Conservation (phyloP, 2,888 invertebrate genomes). For the Amphipoea oculea region DNA sequence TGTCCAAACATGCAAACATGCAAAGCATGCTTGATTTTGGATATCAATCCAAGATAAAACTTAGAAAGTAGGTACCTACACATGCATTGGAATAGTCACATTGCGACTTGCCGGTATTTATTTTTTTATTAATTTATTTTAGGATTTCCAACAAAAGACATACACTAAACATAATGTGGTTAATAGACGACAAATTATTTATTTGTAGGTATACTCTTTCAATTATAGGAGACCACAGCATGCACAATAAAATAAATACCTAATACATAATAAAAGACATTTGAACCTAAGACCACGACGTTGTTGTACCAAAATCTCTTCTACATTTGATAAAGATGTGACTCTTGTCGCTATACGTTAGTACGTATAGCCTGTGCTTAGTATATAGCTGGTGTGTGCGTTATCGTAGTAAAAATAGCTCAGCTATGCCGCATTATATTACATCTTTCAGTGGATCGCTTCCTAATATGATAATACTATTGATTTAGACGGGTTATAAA, state of each 20-base stretch:
- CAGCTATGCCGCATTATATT: neutral
- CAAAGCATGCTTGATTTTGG: too few relatives aligned
- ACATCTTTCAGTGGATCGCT: constrained; percentile 33
- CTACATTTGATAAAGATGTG: neutral
- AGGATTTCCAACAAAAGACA: too few relatives aligned
- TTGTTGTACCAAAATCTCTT: neutral
- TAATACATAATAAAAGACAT: too few relatives aligned
- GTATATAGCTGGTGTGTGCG: neutral
- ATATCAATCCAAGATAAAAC: neutral
- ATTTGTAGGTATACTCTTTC: too few relatives aligned
- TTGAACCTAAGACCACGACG: neutral
- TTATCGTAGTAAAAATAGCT: neutral
- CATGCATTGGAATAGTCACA: neutral
- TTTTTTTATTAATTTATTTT: too few relatives aligned
- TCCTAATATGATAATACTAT: constrained; percentile 68
- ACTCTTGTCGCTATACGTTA: neutral
- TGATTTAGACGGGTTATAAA: constrained; percentile 73
- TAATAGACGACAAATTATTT: too few relatives aligned
- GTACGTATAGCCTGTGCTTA: neutral
- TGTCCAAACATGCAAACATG: too few relatives aligned
- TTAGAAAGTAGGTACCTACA: neutral
- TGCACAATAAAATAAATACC: too few relatives aligned
- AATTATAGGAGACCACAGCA: too few relatives aligned
- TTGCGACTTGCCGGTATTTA: neutral
- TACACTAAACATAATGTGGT: too few relatives aligned